Evolutionary conservation across 2,797 vertebrate genomes (phyloP).

Genomic region (Lerista edwardsae): DNA sequence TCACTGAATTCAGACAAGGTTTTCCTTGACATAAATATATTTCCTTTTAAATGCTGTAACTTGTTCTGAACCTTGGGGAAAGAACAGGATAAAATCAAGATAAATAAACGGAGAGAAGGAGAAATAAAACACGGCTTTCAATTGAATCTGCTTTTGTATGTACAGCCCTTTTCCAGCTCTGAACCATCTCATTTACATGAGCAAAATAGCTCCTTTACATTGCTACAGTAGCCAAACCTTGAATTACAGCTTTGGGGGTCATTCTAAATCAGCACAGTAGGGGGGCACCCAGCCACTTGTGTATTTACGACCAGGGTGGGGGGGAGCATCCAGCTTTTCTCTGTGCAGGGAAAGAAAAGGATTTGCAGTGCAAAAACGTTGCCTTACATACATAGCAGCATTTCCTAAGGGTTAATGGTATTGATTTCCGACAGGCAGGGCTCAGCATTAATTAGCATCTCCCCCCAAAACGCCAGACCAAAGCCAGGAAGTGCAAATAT

Average conservation of each 20-base stretch:
- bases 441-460: conserved; percentile 69
- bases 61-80: not conserved
- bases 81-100: not conserved
- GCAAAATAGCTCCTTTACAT: conserved; percentile 37
- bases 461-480: conserved; percentile 50
- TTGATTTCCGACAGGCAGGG: conserved; percentile 62
- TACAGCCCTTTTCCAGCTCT: not conserved
- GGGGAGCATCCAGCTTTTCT: not conserved
- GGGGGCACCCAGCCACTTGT: not conserved
- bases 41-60: not conserved
- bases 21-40: not conserved
- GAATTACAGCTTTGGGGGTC: conserved; percentile 42
- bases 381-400: conserved; percentile 43
- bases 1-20: not conserved
- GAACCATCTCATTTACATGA: conserved; percentile 38
- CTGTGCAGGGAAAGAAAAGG: conserved; percentile 7
- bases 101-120: not conserved
- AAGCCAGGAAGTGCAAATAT: conserved; percentile 71
- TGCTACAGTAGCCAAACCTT: conserved; percentile 45
- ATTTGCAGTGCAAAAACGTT: not conserved
- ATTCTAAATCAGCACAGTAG: conserved; percentile 13
- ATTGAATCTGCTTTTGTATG: conserved; percentile 23
- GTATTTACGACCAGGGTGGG: conserved; percentile 7
- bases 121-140: conserved; percentile 3
- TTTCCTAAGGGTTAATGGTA: conserved; percentile 66